Evolutionary conservation across 1,140 invertebrate species (phyloP), one percentile per base, ranked within the genome.

Genomic region (Ceratina australensis): DNA sequence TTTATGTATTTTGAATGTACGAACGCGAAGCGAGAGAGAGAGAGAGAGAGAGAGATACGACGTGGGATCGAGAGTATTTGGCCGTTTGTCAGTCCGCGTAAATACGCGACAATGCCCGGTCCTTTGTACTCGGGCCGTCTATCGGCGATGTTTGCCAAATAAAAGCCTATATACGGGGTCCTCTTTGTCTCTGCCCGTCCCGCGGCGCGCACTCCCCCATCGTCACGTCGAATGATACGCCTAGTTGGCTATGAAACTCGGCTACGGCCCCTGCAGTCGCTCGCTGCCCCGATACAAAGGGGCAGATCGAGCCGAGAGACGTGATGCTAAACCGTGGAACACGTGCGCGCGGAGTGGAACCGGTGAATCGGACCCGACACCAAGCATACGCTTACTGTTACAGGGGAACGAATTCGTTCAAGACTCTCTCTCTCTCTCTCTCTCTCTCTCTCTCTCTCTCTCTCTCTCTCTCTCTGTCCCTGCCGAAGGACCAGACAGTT

Each of bases 71-170:
- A 78, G 78, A 78, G 82, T 84, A 84, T 84, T 84, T 84, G 83
- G 82, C 71, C 84, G 83, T 85, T 86, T 85, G 83, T 84, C 80
- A 76, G 79, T 72, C 72, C 79, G 82, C 83, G 83, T 85, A 85
- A 85, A 84, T 85, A 85, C 83, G 82, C 79, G 75, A 85, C 83
- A 85, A 85, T 85, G 79, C 82, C 74, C 33, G 33, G 67, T 75
- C 83, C 82, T 85, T 86, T 86, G 84, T 86, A 67, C 71, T 28
- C 33, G 33, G 76, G 61, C 73, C 83, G 83, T 82, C 80, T 82
- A 85, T 84, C 83, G 74, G 71, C 84, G 78, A 84, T 86, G 84
- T 86, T 86, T 86, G 81, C 74, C 84, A 86, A 86, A 86, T 85
- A 86, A 86, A 86, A 86, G 83, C 84, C 83, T 83, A 86, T 86